Conservation (phyloP, 2,797 vertebrate species). For the Enteromius mattozi region DNA sequence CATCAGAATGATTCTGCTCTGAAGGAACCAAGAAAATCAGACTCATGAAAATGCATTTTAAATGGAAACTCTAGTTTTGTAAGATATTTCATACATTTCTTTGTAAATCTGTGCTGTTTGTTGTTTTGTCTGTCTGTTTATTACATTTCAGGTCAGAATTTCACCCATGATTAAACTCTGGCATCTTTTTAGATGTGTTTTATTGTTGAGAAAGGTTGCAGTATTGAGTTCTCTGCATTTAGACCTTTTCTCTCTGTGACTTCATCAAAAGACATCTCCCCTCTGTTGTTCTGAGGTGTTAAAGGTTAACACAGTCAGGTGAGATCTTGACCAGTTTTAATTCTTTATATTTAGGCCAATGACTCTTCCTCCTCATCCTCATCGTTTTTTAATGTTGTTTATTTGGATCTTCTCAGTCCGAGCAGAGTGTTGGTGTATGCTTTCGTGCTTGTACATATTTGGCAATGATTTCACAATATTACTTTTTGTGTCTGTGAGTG, state of each 20-base stretch:
- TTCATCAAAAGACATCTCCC: background rate
- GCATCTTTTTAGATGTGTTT: slow-evolving; percentile 25
- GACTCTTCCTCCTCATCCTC: background rate
- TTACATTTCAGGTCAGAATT: slow-evolving; percentile 15
- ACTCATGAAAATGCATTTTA: background rate
- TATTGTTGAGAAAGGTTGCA: slow-evolving; percentile 24
- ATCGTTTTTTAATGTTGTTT: slow-evolving; percentile 23
- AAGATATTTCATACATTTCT: background rate
- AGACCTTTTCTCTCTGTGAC: slow-evolving; percentile 3
- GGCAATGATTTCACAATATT: background rate
- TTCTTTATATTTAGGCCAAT: slow-evolving; percentile 34
- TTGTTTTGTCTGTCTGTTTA: background rate
- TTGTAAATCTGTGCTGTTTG: background rate
- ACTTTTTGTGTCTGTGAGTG: background rate
- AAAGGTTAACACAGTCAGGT: slow-evolving; percentile 22
- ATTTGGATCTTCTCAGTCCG: slow-evolving; percentile 13
- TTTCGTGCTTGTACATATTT: background rate
- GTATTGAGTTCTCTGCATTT: slow-evolving; percentile 23
- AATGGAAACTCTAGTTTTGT: slow-evolving; percentile 23
- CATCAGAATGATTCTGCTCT: background rate
- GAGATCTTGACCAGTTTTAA: slow-evolving; percentile 1
- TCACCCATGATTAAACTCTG: slow-evolving; percentile 5
- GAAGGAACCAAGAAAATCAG: background rate
- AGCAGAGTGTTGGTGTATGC: background rate
- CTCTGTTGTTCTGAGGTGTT: slow-evolving; percentile 12